A percentile compares a stretch with the other conserved stretches of the same genome.
These are phyloP conservation scores for Doryteuthis pealeii DNA, from an alignment of 1,140 invertebrate genomes.

Conservation along the genomic window DNA sequence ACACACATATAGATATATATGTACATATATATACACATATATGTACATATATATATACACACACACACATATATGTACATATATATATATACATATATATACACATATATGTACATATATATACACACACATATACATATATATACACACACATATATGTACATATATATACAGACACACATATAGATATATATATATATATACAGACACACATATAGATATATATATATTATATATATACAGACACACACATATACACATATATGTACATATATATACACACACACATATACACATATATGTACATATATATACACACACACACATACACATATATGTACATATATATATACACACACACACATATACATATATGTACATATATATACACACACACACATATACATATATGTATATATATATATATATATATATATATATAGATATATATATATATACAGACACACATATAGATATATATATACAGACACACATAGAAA, in stretches of 20 bases:
- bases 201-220: no score
- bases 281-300: background rate
- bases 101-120: background rate
- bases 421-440: background rate
- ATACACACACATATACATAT: background rate
- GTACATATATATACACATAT: background rate
- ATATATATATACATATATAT: background rate
- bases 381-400: background rate
- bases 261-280: background rate
- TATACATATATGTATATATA: background rate
- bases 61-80: background rate
- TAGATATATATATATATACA: no score
- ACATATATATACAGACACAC: no score
- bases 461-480: no score
- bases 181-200: no score
- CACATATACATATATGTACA: background rate
- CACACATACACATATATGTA: no score
- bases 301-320: background rate
- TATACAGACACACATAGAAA: no score
- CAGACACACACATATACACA: background rate
- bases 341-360: no score
- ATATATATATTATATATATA: background rate
- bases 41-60: background rate
- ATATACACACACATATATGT: background rate
- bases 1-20: no score